phyloP scores from a whole-genome alignment of 2,888 invertebrate genomes.

The Anoplius nigerrimus region DNA sequence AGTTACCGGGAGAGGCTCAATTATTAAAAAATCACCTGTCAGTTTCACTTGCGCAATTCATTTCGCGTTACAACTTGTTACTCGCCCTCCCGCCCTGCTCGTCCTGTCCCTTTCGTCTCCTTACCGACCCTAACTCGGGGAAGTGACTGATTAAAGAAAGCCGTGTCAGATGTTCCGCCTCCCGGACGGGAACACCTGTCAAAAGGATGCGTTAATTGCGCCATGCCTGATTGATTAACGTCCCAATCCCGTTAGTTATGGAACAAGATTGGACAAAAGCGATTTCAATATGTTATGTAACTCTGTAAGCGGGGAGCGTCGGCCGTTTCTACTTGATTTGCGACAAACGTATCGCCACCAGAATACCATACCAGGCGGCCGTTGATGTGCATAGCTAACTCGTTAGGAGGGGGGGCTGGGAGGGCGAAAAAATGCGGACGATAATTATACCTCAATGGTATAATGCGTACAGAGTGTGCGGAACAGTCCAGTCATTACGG shows the following conservation, averaged over 20 bases:
- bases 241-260: slow-evolving; percentile 51
- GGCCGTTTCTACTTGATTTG: neutral
- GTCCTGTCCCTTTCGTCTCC: slow-evolving; percentile 41
- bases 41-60: slow-evolving; percentile 66
- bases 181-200: slow-evolving; percentile 59
- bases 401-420: neutral
- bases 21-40: slow-evolving; percentile 67
- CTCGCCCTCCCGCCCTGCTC: slow-evolving; percentile 30
- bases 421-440: slow-evolving; percentile 20
- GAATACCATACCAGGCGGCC: neutral
- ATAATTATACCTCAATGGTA: slow-evolving; percentile 47
- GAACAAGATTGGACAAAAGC: slow-evolving; percentile 36
- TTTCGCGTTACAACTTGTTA: slow-evolving; percentile 60
- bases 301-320: neutral
- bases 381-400: neutral
- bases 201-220: slow-evolving; percentile 67
- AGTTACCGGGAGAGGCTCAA: slow-evolving; percentile 37
- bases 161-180: slow-evolving; percentile 61
- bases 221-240: slow-evolving; percentile 68
- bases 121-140: slow-evolving; percentile 41
- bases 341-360: neutral
- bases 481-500: slow-evolving; percentile 44
- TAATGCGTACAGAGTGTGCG: slow-evolving; percentile 42
- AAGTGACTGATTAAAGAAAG: slow-evolving; percentile 71
- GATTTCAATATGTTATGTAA: neutral